Percentiles rank a stretch among this genome's conserved stretches.
Conservation (phyloP, 2,888 invertebrate species). For the Globia sparganii region DNA sequence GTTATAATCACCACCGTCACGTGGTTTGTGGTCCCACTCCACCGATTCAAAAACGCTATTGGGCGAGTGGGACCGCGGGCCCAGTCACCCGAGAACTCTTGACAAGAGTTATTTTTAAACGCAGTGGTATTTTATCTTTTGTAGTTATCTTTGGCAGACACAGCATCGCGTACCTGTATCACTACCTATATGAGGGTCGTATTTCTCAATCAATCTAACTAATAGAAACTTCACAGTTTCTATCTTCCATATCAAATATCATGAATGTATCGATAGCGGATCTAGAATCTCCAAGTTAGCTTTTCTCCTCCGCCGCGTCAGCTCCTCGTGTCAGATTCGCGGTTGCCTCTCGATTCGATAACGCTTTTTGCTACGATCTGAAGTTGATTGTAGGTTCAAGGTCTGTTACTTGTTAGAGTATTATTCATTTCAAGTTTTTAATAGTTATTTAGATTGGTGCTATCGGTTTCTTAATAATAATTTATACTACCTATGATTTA, state of each 20-base stretch:
- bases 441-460: not conserved
- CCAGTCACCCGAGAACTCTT: not conserved
- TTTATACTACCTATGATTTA: too few relatives aligned
- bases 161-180: not conserved
- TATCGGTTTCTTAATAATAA: too few relatives aligned
- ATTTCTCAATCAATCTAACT: not conserved
- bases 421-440: slow-evolving; percentile 4
- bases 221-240: slow-evolving; percentile 26
- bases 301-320: slow-evolving; percentile 11
- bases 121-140: not conserved
- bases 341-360: slow-evolving; percentile 28
- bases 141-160: not conserved
- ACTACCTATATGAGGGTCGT: not conserved
- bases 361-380: slow-evolving; percentile 19
- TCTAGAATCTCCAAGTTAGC: not conserved
- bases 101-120: not conserved
- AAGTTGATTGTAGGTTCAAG: slow-evolving; percentile 36
- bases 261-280: slow-evolving; percentile 24
- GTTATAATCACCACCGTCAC: not conserved
- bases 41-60: not conserved
- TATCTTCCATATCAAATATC: slow-evolving; percentile 36
- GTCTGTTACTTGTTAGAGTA: slow-evolving; percentile 5
- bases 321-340: slow-evolving; percentile 11
- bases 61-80: not conserved
- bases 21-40: not conserved